phyloP scores from a whole-genome alignment of 2,888 invertebrate species.

The Macaria liturata region DNA sequence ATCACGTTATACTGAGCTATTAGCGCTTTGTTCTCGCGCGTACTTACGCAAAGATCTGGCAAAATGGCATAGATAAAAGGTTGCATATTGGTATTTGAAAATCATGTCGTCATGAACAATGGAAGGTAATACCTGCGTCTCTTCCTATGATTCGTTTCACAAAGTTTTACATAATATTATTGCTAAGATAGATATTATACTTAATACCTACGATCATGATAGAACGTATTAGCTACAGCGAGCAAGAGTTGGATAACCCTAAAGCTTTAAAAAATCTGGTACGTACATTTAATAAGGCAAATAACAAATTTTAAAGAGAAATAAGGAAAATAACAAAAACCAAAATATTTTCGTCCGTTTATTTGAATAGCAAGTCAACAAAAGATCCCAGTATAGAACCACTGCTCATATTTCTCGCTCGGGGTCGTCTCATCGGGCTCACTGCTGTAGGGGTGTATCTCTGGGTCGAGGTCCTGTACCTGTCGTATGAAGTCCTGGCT shows the following conservation, averaged over 20 bases:
- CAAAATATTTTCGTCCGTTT: conserved; percentile 37
- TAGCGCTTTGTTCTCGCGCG: conserved; percentile 19
- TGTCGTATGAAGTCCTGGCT: conserved; percentile 17
- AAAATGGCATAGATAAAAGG: conserved; percentile 45
- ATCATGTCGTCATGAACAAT: conserved; percentile 36
- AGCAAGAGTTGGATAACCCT: too few relatives aligned
- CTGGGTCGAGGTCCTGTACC: conserved; percentile 27
- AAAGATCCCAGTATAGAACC: conserved; percentile 63
- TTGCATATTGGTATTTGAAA: conserved; percentile 48
- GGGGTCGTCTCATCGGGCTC: conserved; percentile 38
- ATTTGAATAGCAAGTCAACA: conserved; percentile 67
- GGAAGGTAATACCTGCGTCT: conserved; percentile 34
- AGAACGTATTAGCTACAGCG: too few relatives aligned
- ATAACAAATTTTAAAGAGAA: too few relatives aligned
- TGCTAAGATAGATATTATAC: too few relatives aligned
- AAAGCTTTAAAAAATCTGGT: too few relatives aligned
- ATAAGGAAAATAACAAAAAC: too few relatives aligned
- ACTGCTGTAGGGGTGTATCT: conserved; percentile 22
- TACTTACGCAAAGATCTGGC: conserved; percentile 40
- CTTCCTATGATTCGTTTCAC: not conserved
- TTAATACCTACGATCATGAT: too few relatives aligned
- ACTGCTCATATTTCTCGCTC: conserved; percentile 46
- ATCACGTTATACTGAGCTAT: conserved; percentile 25
- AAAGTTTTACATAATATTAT: too few relatives aligned
- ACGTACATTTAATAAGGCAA: too few relatives aligned